phyloP scores from a whole-genome alignment of 2,113 vertebrate species.

The Caranx ignobilis region DNA sequence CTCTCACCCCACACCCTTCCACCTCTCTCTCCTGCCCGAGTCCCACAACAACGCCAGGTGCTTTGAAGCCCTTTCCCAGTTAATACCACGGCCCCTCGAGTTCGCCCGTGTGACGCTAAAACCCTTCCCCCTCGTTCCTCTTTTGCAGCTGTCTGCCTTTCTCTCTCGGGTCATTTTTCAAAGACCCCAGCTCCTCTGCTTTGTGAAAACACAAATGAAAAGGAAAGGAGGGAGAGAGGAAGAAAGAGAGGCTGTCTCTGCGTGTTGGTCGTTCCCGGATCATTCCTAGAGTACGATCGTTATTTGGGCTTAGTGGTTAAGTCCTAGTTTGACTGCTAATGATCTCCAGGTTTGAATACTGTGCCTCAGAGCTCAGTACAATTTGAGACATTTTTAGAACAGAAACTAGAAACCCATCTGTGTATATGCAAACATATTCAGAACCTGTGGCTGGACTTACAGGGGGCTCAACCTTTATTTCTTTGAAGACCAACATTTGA shows the following conservation, averaged over 20 bases:
- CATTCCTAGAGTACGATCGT: conserved; percentile 53
- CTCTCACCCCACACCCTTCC: not conserved
- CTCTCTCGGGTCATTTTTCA: conserved; percentile 73
- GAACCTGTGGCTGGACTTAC: not conserved
- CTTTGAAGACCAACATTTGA: conserved; percentile 35
- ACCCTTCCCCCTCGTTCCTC: conserved; percentile 41
- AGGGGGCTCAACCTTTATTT: not conserved
- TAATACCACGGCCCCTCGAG: conserved; percentile 53
- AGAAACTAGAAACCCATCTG: conserved; percentile 2
- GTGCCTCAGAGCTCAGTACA: conserved; percentile 25
- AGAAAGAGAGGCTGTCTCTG: conserved; percentile 27
- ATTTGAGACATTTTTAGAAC: conserved; percentile 39
- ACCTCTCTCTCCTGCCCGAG: conserved; percentile 15
- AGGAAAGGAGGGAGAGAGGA: conserved; percentile 27
- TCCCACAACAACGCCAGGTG: conserved; percentile 28
- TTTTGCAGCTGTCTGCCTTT: conserved; percentile 45
- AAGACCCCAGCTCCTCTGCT: conserved; percentile 59
- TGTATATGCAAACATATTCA: conserved; percentile 18
- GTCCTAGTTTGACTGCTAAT: conserved; percentile 65
- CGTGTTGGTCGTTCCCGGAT: conserved; percentile 33
- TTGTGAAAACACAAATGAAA: conserved; percentile 62
- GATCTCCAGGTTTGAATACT: conserved; percentile 45
- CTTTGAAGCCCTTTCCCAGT: conserved; percentile 64
- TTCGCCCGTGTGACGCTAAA: conserved; percentile 39
- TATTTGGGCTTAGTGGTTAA: conserved; percentile 60